Evolutionary conservation across 2,888 invertebrate genomes (phyloP), one percentile per base, ranked within the genome.

Genomic region (Liopterus haemorrhoidalis): DNA sequence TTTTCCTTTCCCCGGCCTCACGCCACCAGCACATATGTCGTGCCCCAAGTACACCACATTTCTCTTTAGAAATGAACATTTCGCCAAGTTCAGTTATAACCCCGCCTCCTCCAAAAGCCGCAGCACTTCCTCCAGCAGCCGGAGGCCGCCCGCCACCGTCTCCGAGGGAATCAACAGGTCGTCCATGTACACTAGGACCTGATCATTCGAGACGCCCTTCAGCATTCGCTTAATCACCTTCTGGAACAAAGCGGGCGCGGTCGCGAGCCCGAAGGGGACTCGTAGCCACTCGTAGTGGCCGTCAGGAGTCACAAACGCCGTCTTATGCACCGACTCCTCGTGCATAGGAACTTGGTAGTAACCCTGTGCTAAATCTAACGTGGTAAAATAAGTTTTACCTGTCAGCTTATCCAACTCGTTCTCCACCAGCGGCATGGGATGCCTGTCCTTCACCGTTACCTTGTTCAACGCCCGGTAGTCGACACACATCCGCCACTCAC

Each of bases 241-340:
- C n/a, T n/a, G n/a, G n/a, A n/a, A n/a, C n/a, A n/a, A n/a, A n/a
- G n/a, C n/a, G n/a, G n/a, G n/a, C 1, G 58, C 54, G 28, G 57
- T 58, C 3, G 49, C 30, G 2, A 59, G 47, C 5, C 57, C 59
- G 27, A 58, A 62, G 5, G 54, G 53, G 51, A 57, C 51, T 1
- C 41, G 12, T 2, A 44, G 15, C 28, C 48, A 58, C 43, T 57
- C 52, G 27, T 45, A 59, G 4, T 55, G 39, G n/a, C n/a, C n/a
- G n/a, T n/a, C n/a, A n/a, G n/a, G n/a, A 5, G 54, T 59, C 3
- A 49, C 49, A 12, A 58, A 52, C 0, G 53, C 59, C 0, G 56
- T 61, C 19, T 57, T 56, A 2, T 32, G 44, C 3, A 53, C 42
- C 28, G 54, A 51, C 0, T 25, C 25, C 2, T 9, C 43, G 47